phyloP scores from a whole-genome alignment of 2,888 invertebrate species.

The Pyrrhosoma nymphula region DNA sequence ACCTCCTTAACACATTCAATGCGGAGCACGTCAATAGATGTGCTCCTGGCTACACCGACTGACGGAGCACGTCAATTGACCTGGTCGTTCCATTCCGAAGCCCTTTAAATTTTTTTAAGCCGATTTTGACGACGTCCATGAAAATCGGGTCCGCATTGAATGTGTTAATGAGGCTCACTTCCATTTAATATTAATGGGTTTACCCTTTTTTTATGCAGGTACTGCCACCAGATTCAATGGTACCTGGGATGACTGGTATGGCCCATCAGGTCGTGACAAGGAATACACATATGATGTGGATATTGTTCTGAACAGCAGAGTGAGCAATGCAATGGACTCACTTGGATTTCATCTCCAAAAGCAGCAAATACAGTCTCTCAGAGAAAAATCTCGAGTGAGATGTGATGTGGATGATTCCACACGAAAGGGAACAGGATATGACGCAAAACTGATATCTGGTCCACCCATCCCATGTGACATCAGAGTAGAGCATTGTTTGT shows the following conservation, averaged over 20 bases:
- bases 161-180: too few species aligned
- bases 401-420: slow-evolving; percentile 57
- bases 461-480: not conserved
- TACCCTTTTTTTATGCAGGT: not conserved
- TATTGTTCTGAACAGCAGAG: slow-evolving; percentile 71
- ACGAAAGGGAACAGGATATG: not conserved
- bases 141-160: too few species aligned
- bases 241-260: slow-evolving; percentile 75
- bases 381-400: slow-evolving; percentile 69
- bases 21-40: too few species aligned
- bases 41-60: too few species aligned
- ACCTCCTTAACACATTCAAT: too few species aligned
- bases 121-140: too few species aligned
- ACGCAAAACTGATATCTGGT: not conserved
- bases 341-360: slow-evolving; percentile 69
- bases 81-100: too few species aligned
- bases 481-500: slow-evolving; percentile 6
- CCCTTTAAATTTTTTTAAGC: too few species aligned
- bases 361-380: slow-evolving; percentile 68
- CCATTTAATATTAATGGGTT: too few species aligned
- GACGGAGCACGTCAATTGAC: too few species aligned
- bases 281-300: slow-evolving; percentile 68
- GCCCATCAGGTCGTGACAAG: slow-evolving; percentile 72
- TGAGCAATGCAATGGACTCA: slow-evolving; percentile 71
- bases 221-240: slow-evolving; percentile 74